Conservation (phyloP, 2,113 vertebrate species). For the Athene cunicularia region DNA sequence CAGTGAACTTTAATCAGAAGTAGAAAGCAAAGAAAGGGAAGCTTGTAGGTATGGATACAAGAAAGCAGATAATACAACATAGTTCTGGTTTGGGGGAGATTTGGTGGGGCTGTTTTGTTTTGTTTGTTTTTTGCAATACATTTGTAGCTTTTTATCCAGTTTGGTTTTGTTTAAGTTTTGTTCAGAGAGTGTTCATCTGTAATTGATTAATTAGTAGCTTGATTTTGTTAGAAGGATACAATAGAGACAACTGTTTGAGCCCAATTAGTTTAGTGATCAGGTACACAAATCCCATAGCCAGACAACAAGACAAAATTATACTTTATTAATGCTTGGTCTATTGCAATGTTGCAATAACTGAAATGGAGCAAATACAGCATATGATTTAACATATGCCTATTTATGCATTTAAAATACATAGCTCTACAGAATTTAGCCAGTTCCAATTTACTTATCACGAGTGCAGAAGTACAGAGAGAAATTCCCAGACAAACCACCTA, state of each 20-base stretch:
- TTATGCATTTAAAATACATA: background rate
- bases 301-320: background rate
- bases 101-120: background rate
- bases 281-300: background rate
- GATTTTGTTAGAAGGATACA: background rate
- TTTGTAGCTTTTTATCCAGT: background rate
- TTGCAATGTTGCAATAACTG: background rate
- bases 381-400: background rate
- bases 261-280: background rate
- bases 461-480: background rate
- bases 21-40: conserved; percentile 37
- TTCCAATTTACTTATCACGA: background rate
- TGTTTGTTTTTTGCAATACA: background rate
- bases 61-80: background rate
- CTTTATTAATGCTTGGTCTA: background rate
- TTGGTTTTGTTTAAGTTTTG: background rate
- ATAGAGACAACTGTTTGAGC: background rate
- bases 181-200: background rate
- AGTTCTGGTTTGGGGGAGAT: background rate
- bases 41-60: background rate
- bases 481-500: background rate
- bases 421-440: background rate
- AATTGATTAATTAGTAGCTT: background rate
- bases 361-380: background rate
- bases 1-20: conserved; percentile 24